Percentiles rank a stretch among this genome's conserved stretches.
These are phyloP conservation scores for Melanotaenia duboulayi DNA, from an alignment of 2,113 vertebrate genomes.

Conservation along the genomic window DNA sequence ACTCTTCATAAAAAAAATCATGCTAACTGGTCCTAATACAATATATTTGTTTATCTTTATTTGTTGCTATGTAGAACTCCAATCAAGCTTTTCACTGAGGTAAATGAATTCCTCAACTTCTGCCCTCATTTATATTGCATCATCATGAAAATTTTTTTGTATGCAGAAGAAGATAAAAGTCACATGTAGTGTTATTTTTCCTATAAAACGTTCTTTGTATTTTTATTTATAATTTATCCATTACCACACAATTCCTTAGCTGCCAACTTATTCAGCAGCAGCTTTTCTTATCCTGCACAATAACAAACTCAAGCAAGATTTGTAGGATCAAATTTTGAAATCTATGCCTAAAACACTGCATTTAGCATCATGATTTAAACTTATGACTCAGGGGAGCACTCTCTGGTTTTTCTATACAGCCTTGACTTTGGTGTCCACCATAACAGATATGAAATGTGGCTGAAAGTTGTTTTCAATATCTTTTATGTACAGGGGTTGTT, in stretches of 20 bases:
- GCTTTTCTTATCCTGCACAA: neutral
- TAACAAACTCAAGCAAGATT: neutral
- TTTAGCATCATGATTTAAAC: slow-evolving; percentile 24
- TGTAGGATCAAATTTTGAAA: slow-evolving; percentile 8
- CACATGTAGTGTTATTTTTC: neutral
- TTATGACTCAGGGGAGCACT: slow-evolving; percentile 42
- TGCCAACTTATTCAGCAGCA: slow-evolving; percentile 8
- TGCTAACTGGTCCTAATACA: slow-evolving; percentile 13
- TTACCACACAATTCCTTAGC: slow-evolving; percentile 10
- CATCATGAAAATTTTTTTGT: neutral
- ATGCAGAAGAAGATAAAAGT: slow-evolving; percentile 22
- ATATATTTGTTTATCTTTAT: neutral
- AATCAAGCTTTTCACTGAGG: neutral
- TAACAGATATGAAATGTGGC: slow-evolving; percentile 13
- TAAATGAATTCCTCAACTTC: slow-evolving; percentile 24
- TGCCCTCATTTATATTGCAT: slow-evolving; percentile 26
- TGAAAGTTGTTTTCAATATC: slow-evolving; percentile 26
- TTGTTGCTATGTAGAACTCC: slow-evolving; percentile 3
- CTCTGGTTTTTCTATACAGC: slow-evolving; percentile 17
- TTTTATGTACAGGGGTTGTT: slow-evolving; percentile 48
- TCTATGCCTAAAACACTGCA: slow-evolving; percentile 17
- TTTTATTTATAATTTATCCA: slow-evolving; percentile 1
- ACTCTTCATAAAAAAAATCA: slow-evolving; percentile 12
- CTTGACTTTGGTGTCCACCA: slow-evolving; percentile 14
- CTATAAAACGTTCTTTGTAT: neutral